phyloP scores from a whole-genome alignment of 92 coral and sea anemone species.

The Blastomussa wellsi region DNA sequence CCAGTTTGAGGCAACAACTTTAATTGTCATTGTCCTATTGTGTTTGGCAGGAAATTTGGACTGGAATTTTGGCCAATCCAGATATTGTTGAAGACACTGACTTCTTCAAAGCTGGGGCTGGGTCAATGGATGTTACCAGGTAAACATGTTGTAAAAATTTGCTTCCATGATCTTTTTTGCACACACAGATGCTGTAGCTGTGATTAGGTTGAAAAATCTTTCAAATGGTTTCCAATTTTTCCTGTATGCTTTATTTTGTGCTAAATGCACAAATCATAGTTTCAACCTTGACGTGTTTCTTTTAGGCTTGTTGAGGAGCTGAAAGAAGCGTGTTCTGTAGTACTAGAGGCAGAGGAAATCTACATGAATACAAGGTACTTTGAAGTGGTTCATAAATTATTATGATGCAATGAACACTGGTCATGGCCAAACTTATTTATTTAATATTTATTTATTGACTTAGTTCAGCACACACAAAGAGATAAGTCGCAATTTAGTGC shows the following conservation, averaged over 20 bases:
- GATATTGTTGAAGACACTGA: slow-evolving; percentile 86
- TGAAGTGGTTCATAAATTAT: neutral
- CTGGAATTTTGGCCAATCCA: slow-evolving; percentile 85
- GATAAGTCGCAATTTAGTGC: too few species aligned
- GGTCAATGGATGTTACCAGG: slow-evolving; percentile 99
- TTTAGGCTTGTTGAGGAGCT: slow-evolving; percentile 94
- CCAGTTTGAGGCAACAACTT: neutral
- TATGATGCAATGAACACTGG: neutral
- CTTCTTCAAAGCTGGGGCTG: slow-evolving; percentile 99
- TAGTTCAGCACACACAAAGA: too few species aligned
- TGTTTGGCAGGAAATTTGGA: slow-evolving; percentile 78
- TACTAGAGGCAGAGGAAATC: slow-evolving; percentile 91
- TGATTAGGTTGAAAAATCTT: neutral
- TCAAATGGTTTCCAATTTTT: neutral
- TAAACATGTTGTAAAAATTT: slow-evolving; percentile 1
- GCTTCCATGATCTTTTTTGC: neutral
- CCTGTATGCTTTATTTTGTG: neutral
- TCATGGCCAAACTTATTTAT: neutral
- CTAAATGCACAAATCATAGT: neutral
- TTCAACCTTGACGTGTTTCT: neutral
- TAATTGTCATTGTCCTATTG: too few species aligned
- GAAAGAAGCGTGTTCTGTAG: slow-evolving; percentile 77
- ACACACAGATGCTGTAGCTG: neutral
- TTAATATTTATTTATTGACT: too few species aligned
- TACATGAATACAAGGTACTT: slow-evolving; percentile 94